Conservation (phyloP, 2,888 invertebrate species). For the Clivina fossor region DNA sequence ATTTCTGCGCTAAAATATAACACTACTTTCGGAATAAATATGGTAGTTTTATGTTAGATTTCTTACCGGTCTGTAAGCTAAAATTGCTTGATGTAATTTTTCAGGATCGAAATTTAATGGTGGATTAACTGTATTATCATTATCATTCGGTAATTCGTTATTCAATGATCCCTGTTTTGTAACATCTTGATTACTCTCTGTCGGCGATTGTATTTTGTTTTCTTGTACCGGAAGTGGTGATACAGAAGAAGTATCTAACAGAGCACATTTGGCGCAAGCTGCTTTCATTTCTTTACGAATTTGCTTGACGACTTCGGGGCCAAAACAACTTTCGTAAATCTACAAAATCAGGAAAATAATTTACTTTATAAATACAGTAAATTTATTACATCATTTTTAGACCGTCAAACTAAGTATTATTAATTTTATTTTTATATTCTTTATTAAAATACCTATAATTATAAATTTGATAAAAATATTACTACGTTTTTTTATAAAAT, state of each 20-base stretch:
- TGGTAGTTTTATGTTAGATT: slow-evolving; percentile 14
- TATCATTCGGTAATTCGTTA: slow-evolving; percentile 9
- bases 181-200: slow-evolving; percentile 24
- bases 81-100: slow-evolving; percentile 59
- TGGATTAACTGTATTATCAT: slow-evolving; percentile 45
- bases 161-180: slow-evolving; percentile 8
- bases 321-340: slow-evolving; percentile 74
- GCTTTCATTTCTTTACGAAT: slow-evolving; percentile 68
- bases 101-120: slow-evolving; percentile 51
- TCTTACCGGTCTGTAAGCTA: slow-evolving; percentile 61
- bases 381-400: background rate
- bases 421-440: slow-evolving; percentile 2
- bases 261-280: slow-evolving; percentile 65
- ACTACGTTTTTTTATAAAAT: no score
- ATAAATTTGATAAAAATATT: background rate
- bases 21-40: no score
- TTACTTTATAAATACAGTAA: background rate
- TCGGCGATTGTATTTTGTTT: slow-evolving; percentile 34
- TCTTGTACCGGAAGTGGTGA: slow-evolving; percentile 34
- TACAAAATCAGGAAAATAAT: no score
- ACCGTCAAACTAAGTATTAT: no score
- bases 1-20: no score
- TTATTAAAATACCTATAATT: background rate
- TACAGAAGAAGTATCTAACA: slow-evolving; percentile 53
- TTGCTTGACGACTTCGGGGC: slow-evolving; percentile 66